A percentile compares a stretch with the other conserved stretches of the same genome.
These are phyloP conservation scores for Sphaerodactylus townsendi DNA, from an alignment of 2,113 vertebrate genomes.

Conservation along the genomic window DNA sequence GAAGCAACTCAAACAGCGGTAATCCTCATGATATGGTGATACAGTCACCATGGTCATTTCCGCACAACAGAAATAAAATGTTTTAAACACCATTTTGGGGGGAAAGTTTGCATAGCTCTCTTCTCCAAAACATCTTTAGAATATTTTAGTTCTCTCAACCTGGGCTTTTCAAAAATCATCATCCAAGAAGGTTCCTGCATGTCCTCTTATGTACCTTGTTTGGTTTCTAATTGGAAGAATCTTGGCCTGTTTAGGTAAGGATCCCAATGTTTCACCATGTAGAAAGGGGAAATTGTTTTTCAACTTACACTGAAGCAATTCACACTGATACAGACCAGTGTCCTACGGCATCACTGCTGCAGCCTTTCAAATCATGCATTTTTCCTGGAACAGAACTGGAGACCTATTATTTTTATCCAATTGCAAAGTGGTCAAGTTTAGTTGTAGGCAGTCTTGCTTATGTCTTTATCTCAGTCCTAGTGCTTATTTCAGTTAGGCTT, in stretches of 20 bases:
- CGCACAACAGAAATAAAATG: no score
- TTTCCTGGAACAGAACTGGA: slow-evolving; percentile 11
- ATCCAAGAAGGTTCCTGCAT: no score
- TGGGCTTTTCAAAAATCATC: no score
- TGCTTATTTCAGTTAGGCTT: slow-evolving; percentile 4
- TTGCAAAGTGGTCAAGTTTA: slow-evolving; percentile 27
- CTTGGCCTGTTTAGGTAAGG: slow-evolving; percentile 6
- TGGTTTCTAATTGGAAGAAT: not conserved
- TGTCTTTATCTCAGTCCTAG: not conserved
- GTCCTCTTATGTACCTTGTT: not conserved
- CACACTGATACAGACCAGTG: not conserved
- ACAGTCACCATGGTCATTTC: no score
- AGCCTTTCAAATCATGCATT: slow-evolving; percentile 10
- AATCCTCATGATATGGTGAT: no score
- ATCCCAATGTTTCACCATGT: slow-evolving; percentile 17
- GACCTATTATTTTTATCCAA: slow-evolving; percentile 28
- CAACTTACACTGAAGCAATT: slow-evolving; percentile 9
- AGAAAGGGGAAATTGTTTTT: slow-evolving; percentile 29
- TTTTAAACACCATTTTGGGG: no score
- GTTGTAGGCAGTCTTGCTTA: not conserved
- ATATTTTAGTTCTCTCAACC: no score
- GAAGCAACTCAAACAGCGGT: no score
- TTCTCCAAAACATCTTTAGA: no score
- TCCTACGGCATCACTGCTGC: slow-evolving; percentile 39
- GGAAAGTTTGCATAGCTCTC: no score